Evolutionary conservation across 1,140 invertebrate genomes (phyloP), one percentile per base, ranked within the genome.

Genomic region (Megathymus violae): DNA sequence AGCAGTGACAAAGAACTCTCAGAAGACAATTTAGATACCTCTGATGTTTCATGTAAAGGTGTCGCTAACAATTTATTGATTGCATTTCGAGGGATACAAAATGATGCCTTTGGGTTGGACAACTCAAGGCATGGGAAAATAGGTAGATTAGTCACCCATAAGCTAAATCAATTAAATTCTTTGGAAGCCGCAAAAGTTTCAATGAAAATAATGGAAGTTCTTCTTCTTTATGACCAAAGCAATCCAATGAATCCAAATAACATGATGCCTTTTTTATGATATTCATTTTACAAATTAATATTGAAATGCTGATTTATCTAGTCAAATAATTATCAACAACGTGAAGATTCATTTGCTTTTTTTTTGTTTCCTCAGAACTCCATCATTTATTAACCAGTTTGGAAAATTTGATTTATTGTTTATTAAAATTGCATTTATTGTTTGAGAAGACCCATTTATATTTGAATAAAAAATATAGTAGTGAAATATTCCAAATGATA

Each of bases 171-270:
- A 67, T 74, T 90, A 74, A 78, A 67, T 62, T 78, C 84, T 9
- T 84, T 74, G 69, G 76, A 88, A 64, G 85, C 85, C 11, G 71
- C 82, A 31, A 72, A 56, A 60, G 40, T 70, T 1, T 76, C 77
- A 34, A 52, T 74, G 31, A 81, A 81, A 79, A 88, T 90, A 41
- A 77, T 79, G 34, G 77, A 86, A 40, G 78, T 90, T 56, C 69
- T 90, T 27, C 64, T 78, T 16, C 44, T 80, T 1, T 90, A 88
- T 76, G 71, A 90, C 66, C 36, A 69, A 67, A 70, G 82, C 65
- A 88, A 79, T 75, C 76, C 82, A 11, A 44, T 74, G 11, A 88
- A 90, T 74, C 85, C 88, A 15, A 90, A 88, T 75, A 80, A 79
- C 72, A 14, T 17, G 1, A 11, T 10, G 6, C 4, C 17, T 22